These are phyloP conservation scores for Mustelus asterias DNA, from an alignment of 2,113 vertebrate genomes.

Conservation along the genomic window DNA sequence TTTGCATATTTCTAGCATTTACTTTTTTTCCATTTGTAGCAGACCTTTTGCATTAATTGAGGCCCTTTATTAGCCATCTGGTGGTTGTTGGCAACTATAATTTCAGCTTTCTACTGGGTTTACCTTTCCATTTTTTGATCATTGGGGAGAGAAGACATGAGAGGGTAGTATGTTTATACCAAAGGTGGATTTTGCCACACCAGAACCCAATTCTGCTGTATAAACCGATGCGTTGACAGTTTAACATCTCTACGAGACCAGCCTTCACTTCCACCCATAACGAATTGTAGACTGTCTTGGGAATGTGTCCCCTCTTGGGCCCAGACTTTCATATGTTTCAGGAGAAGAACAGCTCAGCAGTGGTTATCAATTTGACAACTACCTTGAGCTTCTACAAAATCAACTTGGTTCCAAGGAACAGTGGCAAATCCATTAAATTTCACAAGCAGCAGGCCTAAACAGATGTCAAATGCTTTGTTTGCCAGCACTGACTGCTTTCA, in stretches of 20 bases:
- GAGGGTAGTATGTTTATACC: neutral
- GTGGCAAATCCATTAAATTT: neutral
- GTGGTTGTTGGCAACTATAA: neutral
- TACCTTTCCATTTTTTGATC: neutral
- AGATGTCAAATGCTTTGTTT: neutral
- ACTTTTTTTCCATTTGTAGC: neutral
- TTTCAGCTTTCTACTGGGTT: neutral
- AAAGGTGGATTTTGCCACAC: neutral
- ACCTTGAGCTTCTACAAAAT: neutral
- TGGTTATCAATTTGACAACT: neutral
- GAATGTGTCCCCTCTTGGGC: neutral
- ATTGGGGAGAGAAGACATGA: neutral
- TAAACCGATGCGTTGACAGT: neutral
- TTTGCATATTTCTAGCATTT: constrained; percentile 9
- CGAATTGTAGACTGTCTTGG: neutral
- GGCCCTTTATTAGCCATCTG: neutral
- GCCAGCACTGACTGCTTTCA: neutral
- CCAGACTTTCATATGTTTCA: neutral
- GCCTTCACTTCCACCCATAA: neutral
- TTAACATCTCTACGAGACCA: neutral
- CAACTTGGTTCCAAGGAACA: neutral
- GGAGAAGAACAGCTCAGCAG: neutral
- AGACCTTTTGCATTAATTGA: neutral
- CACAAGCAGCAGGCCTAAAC: neutral
- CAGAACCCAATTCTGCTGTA: neutral